These are phyloP conservation scores for Phrynocephalus vlangalii DNA, from an alignment of 2,797 vertebrate genomes.

Conservation along the genomic window DNA sequence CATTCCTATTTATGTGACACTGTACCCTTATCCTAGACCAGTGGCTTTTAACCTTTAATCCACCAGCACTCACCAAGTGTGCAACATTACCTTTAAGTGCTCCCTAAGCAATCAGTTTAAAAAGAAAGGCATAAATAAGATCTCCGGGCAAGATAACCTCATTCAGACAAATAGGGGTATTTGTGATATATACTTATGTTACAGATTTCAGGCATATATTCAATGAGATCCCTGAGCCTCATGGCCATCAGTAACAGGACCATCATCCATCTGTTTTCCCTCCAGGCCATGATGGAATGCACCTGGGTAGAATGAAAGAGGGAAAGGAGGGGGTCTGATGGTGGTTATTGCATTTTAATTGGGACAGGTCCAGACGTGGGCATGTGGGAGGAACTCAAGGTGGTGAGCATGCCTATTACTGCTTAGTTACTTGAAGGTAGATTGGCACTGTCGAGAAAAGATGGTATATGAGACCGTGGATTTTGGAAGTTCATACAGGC, in stretches of 20 bases:
- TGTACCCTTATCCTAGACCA: too few species aligned
- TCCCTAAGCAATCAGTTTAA: neutral
- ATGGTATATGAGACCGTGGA: too few species aligned
- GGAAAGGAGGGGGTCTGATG: too few species aligned
- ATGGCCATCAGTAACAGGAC: neutral
- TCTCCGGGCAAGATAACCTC: neutral
- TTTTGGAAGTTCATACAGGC: too few species aligned
- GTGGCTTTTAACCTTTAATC: too few species aligned
- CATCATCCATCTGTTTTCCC: neutral
- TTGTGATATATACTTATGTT: neutral
- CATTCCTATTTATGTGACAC: too few species aligned
- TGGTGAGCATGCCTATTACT: neutral
- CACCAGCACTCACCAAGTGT: too few species aligned
- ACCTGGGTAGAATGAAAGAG: neutral
- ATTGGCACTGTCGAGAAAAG: too few species aligned
- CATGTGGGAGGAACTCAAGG: too few species aligned
- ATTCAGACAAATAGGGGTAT: neutral
- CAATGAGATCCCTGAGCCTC: neutral
- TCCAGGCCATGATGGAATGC: neutral
- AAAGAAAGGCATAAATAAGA: neutral
- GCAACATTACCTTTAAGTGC: neutral
- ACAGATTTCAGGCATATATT: neutral
- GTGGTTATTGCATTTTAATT: neutral
- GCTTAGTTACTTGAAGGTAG: neutral
- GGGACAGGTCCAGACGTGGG: too few species aligned